phyloP scores from a whole-genome alignment of 2,888 invertebrate species.

The Philhelius pedissequus region DNA sequence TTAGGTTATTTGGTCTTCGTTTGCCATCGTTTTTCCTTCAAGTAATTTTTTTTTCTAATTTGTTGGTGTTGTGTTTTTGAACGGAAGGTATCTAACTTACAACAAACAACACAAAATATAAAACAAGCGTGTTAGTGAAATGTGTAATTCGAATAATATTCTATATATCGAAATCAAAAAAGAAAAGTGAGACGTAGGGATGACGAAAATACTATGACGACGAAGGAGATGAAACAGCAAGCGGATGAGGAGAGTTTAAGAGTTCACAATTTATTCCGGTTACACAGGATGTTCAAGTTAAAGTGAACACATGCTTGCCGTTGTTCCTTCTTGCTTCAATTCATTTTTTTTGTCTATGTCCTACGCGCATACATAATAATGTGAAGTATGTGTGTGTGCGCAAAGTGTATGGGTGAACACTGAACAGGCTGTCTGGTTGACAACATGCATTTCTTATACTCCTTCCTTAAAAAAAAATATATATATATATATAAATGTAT shows the following conservation, averaged over 20 bases:
- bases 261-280: conserved; percentile 68
- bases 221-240: conserved; percentile 4
- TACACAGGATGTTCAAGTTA: conserved; percentile 68
- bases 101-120: background rate
- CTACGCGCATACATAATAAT: background rate
- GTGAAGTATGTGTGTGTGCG: background rate
- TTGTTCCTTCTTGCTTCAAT: conserved; percentile 13
- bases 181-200: background rate
- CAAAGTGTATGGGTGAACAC: conserved; percentile 6
- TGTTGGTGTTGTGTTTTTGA: conserved; percentile 7
- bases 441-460: conserved; percentile 1
- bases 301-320: conserved; percentile 63
- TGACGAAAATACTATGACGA: background rate
- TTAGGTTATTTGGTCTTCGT: conserved; percentile 35
- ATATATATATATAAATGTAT: too few species aligned
- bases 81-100: conserved; percentile 12
- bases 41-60: background rate
- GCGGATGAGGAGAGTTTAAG: conserved; percentile 63
- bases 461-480: background rate
- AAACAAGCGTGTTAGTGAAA: conserved; percentile 8
- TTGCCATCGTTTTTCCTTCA: conserved; percentile 41
- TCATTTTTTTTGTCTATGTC: background rate
- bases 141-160: conserved; percentile 61
- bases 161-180: conserved; percentile 14
- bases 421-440: conserved; percentile 8